Evolutionary conservation across 2,113 vertebrate species (phyloP), one percentile per base, ranked within the genome.

Genomic region (Petroica traversi): DNA sequence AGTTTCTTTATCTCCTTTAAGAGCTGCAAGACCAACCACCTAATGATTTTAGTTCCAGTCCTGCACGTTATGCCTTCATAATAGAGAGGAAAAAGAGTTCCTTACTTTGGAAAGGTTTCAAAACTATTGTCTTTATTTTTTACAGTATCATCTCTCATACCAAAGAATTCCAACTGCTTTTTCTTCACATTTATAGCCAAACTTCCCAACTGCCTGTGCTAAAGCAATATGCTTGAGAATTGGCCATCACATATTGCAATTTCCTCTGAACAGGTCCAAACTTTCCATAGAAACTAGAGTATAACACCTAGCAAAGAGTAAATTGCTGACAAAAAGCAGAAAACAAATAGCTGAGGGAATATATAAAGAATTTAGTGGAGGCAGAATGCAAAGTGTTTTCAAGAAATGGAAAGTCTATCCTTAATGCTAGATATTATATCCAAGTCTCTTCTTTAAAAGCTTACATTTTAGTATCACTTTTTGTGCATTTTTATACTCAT

Each of bases 361-460:
- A 66, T 33, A 59, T 71, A 57, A 78, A 84, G 51, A 74, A 72
- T 2, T 19, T 67, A 72, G 25, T 64, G 40, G 29, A 92, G 24
- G 11, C 33, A 94, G 34, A 82, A 9, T 43, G 74, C 36, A 83
- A 86, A 91, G 18, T 40, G 19, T 69, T 96, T 92, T 81, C 64
- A 90, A 58, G 34, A 86, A 87, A 88, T 28, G 3, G 8, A 66
- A 61, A 72, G 49, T 68, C 45, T 89, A 57, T 29, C 12, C 13
- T 33, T 77, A 83, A 83, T 80, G n/a, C 17, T 57, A 89, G 46
- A 34, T 87, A 63, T 59, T 89, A 89, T 55, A 46, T 5, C 5
- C 26, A 75, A 71, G n/a, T 25, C 4, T 67, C 10, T n/a, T 82
- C 23, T 48, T 90, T 66, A 58, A 83, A 90, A 81, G 14, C 26